Base-by-base conservation (phyloP, 2,888 invertebrate genomes). In the Leptura quadrifasciata region DNA sequence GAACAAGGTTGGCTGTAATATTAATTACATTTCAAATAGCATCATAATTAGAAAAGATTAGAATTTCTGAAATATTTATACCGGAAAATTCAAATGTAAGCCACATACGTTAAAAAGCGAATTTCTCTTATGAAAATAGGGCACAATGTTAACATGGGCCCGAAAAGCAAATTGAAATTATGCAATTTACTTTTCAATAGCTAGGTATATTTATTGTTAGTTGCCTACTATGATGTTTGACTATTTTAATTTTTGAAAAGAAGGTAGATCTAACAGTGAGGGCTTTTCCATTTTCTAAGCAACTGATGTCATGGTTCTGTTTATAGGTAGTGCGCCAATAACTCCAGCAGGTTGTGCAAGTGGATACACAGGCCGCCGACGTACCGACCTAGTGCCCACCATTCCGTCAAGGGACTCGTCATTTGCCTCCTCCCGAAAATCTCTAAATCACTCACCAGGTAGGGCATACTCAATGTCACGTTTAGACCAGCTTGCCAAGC, bases 391-490 rank as follows among this genome's bases (percentile, higher is more conserved):
- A 88, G 95, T 96, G 91, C 97, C 97, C 82, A 97, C 97, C 84
- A 93, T 95, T 89, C 96, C 96, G 84, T 94, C 94, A 79, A 91
- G 94, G 85, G 94, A 94, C 86, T 89, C 90, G 85, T 89, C 90
- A 79, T 90, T 91, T 85, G 89, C 90, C 87, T 88, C 91, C 84
- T 90, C 91, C 83, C 88, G 88, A 84, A 91, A 89, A 84, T 87
- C 89, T 78, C 88, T 89, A 80, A 88, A 88, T 82, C 88, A 89
- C 79, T 89, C 88, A 86, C 93, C 93, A 94, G 94, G 94, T 93
- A 96, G 97, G 93, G 96, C 97, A 88, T 95, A 95, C 91, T 96
- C 96, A 90, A 96, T 97, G 96, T 95, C 96, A 88, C 94, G 97
- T 85, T 93, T 97, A 91, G 97, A 97, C 93, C 94, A 94, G 89